Conservation (phyloP, 2,888 invertebrate genomes). For the Meloe dianella region DNA sequence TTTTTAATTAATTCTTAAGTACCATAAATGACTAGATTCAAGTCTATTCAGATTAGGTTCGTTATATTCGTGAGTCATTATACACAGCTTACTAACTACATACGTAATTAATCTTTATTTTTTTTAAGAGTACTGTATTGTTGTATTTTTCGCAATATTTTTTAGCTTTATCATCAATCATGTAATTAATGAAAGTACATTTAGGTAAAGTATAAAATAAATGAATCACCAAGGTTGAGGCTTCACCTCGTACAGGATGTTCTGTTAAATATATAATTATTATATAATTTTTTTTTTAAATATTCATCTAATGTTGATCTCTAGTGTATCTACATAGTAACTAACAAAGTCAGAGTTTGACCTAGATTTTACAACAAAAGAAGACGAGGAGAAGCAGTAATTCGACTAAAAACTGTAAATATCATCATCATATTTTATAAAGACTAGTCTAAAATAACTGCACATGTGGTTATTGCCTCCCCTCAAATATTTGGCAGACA, state of each 20-base stretch:
- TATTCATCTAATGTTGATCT: conserved; percentile 44
- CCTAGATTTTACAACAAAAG: conserved; percentile 57
- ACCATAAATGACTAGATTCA: conserved; percentile 39
- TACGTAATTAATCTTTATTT: conserved; percentile 48
- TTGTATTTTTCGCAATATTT: conserved; percentile 23
- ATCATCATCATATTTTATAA: conserved; percentile 43
- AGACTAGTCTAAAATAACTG: conserved; percentile 43
- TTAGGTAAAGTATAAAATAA: conserved; percentile 56
- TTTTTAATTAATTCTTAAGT: conserved; percentile 33
- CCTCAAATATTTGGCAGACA: conserved; percentile 58
- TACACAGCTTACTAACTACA: conserved; percentile 58
- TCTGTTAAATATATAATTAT: conserved; percentile 35
- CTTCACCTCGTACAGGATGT: conserved; percentile 38
- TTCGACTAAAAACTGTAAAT: conserved; percentile 38
- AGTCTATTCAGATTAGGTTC: conserved; percentile 36
- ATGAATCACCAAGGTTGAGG: conserved; percentile 44
- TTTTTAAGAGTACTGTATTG: conserved; percentile 49
- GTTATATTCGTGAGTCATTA: conserved; percentile 51
- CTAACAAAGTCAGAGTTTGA: conserved; percentile 56
- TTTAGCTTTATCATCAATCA: conserved; percentile 8
- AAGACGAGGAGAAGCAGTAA: conserved; percentile 56
- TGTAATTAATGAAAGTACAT: conserved; percentile 50
- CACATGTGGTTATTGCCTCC: conserved; percentile 51
- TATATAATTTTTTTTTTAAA: conserved; percentile 27
- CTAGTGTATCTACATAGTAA: conserved; percentile 53